phyloP scores from a whole-genome alignment of 2,888 invertebrate genomes.

The Apamea sordens region DNA sequence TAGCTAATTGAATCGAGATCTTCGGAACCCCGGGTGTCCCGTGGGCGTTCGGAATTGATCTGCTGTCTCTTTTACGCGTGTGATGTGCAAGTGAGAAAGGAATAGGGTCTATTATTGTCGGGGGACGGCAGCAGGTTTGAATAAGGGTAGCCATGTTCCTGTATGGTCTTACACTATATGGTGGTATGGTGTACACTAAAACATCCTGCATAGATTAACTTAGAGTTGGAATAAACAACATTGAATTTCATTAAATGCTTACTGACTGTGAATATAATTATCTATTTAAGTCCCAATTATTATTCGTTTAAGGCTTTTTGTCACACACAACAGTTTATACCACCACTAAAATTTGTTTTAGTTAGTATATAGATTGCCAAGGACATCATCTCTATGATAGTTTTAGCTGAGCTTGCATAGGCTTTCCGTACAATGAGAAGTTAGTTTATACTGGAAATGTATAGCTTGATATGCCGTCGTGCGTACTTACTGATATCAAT shows the following conservation, averaged over 20 bases:
- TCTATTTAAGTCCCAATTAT: too few species aligned
- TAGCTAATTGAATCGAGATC: conserved; percentile 85
- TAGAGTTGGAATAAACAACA: neutral
- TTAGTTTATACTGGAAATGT: too few species aligned
- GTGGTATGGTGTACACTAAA: conserved; percentile 5
- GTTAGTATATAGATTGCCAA: too few species aligned
- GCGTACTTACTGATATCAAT: too few species aligned
- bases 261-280: neutral
- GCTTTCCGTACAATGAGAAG: too few species aligned
- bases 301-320: too few species aligned
- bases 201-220: neutral
- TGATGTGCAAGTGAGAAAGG: conserved; percentile 67
- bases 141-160: conserved; percentile 58
- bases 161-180: conserved; percentile 35
- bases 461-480: too few species aligned
- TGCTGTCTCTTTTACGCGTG: conserved; percentile 68
- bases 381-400: too few species aligned
- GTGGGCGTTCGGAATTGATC: conserved; percentile 78
- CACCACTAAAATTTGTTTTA: too few species aligned
- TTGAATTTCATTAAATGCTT: neutral
- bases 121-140: conserved; percentile 72
- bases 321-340: too few species aligned
- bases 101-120: conserved; percentile 69
- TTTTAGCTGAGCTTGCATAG: too few species aligned
- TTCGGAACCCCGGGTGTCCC: conserved; percentile 78